These are phyloP conservation scores for Aphaenogaster ashmeadi DNA, from an alignment of 1,140 invertebrate genomes.

Conservation along the genomic window DNA sequence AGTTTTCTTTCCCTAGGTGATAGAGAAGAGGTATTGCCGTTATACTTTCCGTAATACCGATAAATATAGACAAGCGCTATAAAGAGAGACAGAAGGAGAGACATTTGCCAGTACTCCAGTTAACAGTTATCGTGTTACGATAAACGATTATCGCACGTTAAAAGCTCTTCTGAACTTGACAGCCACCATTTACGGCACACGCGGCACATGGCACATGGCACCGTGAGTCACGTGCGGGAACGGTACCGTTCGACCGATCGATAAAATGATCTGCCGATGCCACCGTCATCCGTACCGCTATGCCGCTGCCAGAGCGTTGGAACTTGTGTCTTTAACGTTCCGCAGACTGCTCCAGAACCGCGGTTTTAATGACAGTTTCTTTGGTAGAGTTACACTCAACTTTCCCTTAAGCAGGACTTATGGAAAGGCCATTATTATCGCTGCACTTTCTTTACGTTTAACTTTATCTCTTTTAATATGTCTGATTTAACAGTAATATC, in stretches of 20 bases:
- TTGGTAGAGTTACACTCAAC: neutral
- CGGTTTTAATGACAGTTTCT: conserved; percentile 24
- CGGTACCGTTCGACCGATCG: conserved; percentile 9
- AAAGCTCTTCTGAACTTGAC: conserved; percentile 52
- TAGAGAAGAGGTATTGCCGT: neutral
- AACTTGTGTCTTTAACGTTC: neutral
- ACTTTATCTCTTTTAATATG: neutral
- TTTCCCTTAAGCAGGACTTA: conserved; percentile 4
- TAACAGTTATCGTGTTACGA: conserved; percentile 2
- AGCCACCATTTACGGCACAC: neutral
- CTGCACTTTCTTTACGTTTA: conserved; percentile 1
- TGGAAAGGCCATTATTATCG: neutral
- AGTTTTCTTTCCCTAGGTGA: neutral
- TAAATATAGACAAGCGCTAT: neutral
- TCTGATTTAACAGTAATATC: neutral
- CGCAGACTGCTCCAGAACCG: neutral
- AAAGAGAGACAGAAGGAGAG: conserved; percentile 11
- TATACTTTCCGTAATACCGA: conserved; percentile 20
- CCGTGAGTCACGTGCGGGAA: conserved; percentile 19
- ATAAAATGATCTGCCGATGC: conserved; percentile 2
- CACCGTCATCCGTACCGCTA: neutral
- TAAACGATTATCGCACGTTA: conserved; percentile 40
- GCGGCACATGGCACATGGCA: neutral
- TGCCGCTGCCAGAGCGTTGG: neutral
- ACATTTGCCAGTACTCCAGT: conserved; percentile 14